phyloP scores from a whole-genome alignment of 37 sponge, comb jelly and placozoan genomes.

The Spongia lamella region DNA sequence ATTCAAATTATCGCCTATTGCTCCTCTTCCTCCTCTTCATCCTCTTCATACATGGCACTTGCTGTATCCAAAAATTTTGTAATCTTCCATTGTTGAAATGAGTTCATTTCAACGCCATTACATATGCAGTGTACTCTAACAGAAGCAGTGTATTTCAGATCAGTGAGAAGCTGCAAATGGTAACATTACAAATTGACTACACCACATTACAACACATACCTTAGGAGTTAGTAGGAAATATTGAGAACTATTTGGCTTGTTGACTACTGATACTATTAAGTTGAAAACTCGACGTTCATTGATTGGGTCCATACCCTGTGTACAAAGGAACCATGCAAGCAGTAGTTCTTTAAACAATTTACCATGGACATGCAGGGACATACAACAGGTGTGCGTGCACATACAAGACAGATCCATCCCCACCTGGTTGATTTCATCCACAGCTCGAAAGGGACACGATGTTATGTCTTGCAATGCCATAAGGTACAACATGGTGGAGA shows the following conservation, averaged over 20 bases:
- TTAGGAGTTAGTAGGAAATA: constrained; percentile 98
- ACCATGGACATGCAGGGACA: background rate
- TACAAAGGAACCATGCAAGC: background rate
- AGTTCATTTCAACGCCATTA: constrained; percentile 57
- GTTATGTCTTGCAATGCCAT: constrained; percentile 94
- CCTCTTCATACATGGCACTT: no score
- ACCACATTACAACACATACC: constrained; percentile 26
- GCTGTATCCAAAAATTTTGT: constrained; percentile 14
- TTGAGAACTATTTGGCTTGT: constrained; percentile 76
- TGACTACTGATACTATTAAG: constrained; percentile 79
- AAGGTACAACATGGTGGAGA: constrained; percentile 98
- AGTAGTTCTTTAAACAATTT: background rate
- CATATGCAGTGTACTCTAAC: constrained; percentile 52
- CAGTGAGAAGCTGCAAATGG: constrained; percentile 47
- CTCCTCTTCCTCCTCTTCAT: no score
- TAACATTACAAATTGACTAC: background rate
- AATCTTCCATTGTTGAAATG: constrained; percentile 9
- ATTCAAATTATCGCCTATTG: no score
- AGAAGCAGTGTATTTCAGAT: constrained; percentile 44
- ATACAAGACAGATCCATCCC: background rate
- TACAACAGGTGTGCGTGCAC: background rate
- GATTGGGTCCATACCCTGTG: constrained; percentile 93
- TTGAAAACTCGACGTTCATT: constrained; percentile 94
- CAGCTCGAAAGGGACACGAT: constrained; percentile 90
- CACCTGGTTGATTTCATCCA: constrained; percentile 93